Percentiles rank a stretch among this genome's conserved stretches.
Conservation (phyloP, 1,140 invertebrate species). For the Saxidomus purpurata region DNA sequence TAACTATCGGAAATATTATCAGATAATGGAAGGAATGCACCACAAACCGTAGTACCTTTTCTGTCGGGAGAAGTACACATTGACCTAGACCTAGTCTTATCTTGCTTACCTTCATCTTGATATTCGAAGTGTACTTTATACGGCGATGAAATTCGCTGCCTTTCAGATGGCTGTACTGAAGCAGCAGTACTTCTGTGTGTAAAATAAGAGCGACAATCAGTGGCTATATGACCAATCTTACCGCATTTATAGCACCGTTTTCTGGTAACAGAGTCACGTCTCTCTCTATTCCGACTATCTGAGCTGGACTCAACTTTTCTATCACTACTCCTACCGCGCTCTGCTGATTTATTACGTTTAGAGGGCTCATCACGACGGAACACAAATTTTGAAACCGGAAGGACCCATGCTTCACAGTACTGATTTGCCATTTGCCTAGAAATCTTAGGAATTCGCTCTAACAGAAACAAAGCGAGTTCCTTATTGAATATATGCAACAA, state of each 20-base stretch:
- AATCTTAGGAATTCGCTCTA: constrained; percentile 43
- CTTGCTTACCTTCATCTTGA: background rate
- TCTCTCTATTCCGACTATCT: background rate
- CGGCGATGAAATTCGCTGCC: background rate
- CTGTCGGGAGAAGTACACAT: too few relatives aligned
- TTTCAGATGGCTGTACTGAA: background rate
- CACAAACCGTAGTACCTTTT: background rate
- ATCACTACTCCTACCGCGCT: background rate
- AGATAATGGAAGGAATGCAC: background rate
- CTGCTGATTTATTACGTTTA: background rate
- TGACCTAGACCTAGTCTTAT: background rate
- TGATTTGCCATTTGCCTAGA: constrained; percentile 64
- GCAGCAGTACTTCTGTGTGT: background rate
- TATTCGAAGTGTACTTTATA: background rate
- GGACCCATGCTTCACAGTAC: constrained; percentile 44
- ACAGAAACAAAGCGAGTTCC: constrained; percentile 27
- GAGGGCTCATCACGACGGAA: background rate
- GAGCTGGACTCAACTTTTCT: background rate
- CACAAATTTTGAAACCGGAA: background rate
- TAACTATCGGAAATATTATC: background rate
- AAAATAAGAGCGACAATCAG: background rate
- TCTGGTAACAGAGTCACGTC: background rate
- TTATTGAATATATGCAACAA: constrained; percentile 36
- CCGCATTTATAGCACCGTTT: background rate
- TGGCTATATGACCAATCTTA: background rate